Percentiles rank a stretch among this genome's conserved stretches.
Evolutionary conservation across 2,113 vertebrate genomes (phyloP).

Genomic region (Grammomys surdaster): DNA sequence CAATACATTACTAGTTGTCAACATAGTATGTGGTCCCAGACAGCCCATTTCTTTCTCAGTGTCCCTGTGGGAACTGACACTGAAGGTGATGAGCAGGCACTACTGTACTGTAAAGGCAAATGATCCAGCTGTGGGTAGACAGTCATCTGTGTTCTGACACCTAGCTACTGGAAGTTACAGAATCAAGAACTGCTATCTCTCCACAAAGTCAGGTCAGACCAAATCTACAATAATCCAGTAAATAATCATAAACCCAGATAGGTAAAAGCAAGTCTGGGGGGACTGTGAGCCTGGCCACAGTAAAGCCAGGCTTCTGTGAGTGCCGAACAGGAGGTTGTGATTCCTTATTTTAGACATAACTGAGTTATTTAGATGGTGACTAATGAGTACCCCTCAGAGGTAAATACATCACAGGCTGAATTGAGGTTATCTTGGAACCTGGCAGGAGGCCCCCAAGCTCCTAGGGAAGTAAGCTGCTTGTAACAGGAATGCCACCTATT

Average conservation of each 20-base stretch:
- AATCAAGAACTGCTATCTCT: neutral
- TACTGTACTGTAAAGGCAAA: neutral
- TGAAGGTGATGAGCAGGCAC: conserved; percentile 15
- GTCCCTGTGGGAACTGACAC: neutral
- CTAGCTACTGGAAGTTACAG: conserved; percentile 2
- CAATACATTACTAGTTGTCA: neutral
- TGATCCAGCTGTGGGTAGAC: neutral
- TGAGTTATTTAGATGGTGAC: neutral
- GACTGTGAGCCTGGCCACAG: neutral
- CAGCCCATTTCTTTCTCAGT: neutral
- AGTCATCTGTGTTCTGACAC: neutral
- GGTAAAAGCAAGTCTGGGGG: neutral
- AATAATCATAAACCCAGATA: conserved; percentile 30
- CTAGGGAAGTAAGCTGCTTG: neutral
- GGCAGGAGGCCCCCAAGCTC: neutral
- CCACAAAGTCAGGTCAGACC: neutral
- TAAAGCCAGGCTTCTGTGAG: neutral
- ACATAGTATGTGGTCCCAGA: neutral
- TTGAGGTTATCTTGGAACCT: neutral
- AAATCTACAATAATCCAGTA: neutral
- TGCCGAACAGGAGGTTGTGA: neutral
- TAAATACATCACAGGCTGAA: neutral
- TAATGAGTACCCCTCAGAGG: neutral
- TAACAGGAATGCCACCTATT: neutral
- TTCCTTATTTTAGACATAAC: neutral